Base-by-base conservation (phyloP, 2,888 invertebrate genomes). In the Catocala sponsa region DNA sequence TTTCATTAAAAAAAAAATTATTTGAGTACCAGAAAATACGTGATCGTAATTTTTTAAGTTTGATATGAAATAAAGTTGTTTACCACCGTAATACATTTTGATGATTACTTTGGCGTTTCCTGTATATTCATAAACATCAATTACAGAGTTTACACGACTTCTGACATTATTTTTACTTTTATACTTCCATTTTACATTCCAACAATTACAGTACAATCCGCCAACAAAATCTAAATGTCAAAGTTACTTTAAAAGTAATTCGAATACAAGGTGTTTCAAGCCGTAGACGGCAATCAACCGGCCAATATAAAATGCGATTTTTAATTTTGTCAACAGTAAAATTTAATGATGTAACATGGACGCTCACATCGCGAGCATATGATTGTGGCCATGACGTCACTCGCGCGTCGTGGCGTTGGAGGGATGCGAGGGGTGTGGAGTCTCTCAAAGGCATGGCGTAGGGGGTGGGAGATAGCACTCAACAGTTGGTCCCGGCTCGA, bases 401-500 rank as follows among this genome's bases (percentile, higher is more conserved):
- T 74, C 55, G 65, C 38, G 42, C 47, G 55, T 76, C 65, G 70
- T 48, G 51, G 55, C 72, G 80, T 80, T 73, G 82, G 79, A 77
- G 74, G 79, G 62, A 59, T 55, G 64, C 68, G 74, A 75, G 74
- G 76, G 80, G 79, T 62, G 80, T 59, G 74, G 65, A 66, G 70
- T 76, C 72, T 75, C 71, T 79, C 74, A 74, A 77, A 80, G 78
- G 76, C 74, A 76, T 72, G 81, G 77, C 61, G 70, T 65, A 70
- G 72, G 76, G 71, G 76, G 78, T 72, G 80, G 76, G 78, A 79
- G 82, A 79, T 76, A 79, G 84, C 85, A 89, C 88, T 92, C 92
- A 93, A 94, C 94, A 92, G 93, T 92, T 93, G 92, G 92, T 90
- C 87, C 68, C 83, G 81, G 89, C 87, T 91, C 91, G 87, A 91